Evolutionary conservation across 2,888 invertebrate species (phyloP).

Genomic region (Camptogramma bilineatum): DNA sequence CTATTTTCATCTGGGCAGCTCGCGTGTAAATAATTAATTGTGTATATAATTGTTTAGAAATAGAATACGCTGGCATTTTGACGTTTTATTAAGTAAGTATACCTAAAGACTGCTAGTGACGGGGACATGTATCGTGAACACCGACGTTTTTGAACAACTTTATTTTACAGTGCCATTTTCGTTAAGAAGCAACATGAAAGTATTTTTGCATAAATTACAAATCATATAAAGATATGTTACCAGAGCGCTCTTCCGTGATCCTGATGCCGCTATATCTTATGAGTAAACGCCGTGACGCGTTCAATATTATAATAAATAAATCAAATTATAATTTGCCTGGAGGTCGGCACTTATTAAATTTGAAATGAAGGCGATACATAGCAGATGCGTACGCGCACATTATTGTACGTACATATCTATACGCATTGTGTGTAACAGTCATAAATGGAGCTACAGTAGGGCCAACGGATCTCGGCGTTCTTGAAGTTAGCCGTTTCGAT

Average conservation of each 20-base stretch:
- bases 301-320: not conserved
- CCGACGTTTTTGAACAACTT: conserved; percentile 29
- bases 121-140: conserved; percentile 32
- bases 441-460: not conserved
- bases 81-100: conserved; percentile 41
- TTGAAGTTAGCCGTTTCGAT: too few species aligned
- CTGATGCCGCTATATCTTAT: not conserved
- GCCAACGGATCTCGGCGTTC: too few species aligned
- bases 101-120: conserved; percentile 50
- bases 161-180: conserved; percentile 30
- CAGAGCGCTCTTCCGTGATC: conserved; percentile 10
- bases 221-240: conserved; percentile 27
- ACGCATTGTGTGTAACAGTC: not conserved
- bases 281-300: not conserved
- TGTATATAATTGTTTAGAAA: conserved; percentile 55
- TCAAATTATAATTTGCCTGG: not conserved
- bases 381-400: not conserved
- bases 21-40: conserved; percentile 55
- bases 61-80: conserved; percentile 44
- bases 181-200: conserved; percentile 15
- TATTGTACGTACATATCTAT: too few species aligned
- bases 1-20: conserved; percentile 44
- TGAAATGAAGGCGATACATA: not conserved
- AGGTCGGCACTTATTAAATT: not conserved
- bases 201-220: conserved; percentile 12